A percentile compares a stretch with the other conserved stretches of the same genome.
phyloP scores from a whole-genome alignment of 2,888 invertebrate genomes.

The Catocala nupta region DNA sequence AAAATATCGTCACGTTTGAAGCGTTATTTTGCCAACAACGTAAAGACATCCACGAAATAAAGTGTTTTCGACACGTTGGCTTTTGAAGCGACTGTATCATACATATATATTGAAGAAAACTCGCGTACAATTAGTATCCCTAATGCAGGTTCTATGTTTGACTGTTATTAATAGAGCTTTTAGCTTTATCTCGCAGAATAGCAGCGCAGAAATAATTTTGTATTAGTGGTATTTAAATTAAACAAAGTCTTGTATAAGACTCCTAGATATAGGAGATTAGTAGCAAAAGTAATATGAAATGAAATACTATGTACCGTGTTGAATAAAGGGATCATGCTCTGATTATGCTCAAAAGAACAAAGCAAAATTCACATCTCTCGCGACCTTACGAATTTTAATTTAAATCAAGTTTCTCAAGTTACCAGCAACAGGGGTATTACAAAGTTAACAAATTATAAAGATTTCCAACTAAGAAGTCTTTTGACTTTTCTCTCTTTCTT shows the following conservation, averaged over 20 bases:
- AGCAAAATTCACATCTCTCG: constrained; percentile 18
- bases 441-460: constrained; percentile 45
- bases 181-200: too few species aligned
- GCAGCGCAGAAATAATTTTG: too few species aligned
- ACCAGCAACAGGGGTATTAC: constrained; percentile 18
- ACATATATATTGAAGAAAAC: too few species aligned
- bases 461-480: constrained; percentile 29
- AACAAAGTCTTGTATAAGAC: background rate
- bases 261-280: constrained; percentile 25
- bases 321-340: constrained; percentile 4
- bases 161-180: too few species aligned
- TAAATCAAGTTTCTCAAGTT: constrained; percentile 34
- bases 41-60: too few species aligned
- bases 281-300: background rate
- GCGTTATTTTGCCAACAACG: too few species aligned
- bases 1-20: too few species aligned
- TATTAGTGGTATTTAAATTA: too few species aligned
- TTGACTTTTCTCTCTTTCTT: constrained; percentile 18
- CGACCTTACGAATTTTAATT: constrained; percentile 28
- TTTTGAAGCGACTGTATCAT: too few species aligned
- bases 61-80: too few species aligned
- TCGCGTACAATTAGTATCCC: too few species aligned
- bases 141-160: too few species aligned
- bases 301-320: background rate
- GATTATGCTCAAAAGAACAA: constrained; percentile 11